phyloP scores from a whole-genome alignment of 1,140 invertebrate species.

The Episyrphus balteatus region DNA sequence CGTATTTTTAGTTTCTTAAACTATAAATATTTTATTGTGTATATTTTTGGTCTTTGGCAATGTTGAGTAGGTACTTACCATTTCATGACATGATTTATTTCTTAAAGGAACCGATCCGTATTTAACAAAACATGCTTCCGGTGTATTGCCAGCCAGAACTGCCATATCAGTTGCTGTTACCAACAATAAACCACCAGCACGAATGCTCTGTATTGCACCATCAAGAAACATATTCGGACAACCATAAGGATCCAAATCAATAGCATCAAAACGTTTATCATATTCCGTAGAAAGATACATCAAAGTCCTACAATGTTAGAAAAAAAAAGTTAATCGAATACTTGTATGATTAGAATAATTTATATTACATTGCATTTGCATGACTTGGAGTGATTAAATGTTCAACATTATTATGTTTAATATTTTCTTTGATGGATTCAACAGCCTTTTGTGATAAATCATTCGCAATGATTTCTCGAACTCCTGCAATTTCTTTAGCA shows the following conservation, averaged over 20 bases:
- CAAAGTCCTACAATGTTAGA: constrained; percentile 51
- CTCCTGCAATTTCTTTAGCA: constrained; percentile 80
- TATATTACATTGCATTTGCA: constrained; percentile 79
- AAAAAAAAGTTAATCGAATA: constrained; percentile 1
- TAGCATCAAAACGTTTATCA: constrained; percentile 68
- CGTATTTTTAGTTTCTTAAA: no score
- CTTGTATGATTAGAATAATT: constrained; percentile 20
- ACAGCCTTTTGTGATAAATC: constrained; percentile 85
- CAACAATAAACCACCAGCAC: constrained; percentile 72
- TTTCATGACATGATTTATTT: constrained; percentile 88
- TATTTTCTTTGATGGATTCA: constrained; percentile 73
- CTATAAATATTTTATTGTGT: no score
- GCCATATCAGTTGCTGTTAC: constrained; percentile 98
- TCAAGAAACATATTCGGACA: constrained; percentile 90
- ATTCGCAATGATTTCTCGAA: constrained; percentile 83
- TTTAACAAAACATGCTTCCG: constrained; percentile 85
- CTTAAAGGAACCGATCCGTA: constrained; percentile 86
- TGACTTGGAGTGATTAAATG: constrained; percentile 60
- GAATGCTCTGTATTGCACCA: constrained; percentile 71
- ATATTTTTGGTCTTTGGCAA: no score
- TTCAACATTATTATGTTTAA: constrained; percentile 64
- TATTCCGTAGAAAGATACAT: constrained; percentile 67
- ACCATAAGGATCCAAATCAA: constrained; percentile 97
- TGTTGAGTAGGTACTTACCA: constrained; percentile 46
- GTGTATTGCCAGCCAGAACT: constrained; percentile 86